Evolutionary conservation across 2,113 vertebrate genomes (phyloP).

Genomic region (Suricata suricatta): DNA sequence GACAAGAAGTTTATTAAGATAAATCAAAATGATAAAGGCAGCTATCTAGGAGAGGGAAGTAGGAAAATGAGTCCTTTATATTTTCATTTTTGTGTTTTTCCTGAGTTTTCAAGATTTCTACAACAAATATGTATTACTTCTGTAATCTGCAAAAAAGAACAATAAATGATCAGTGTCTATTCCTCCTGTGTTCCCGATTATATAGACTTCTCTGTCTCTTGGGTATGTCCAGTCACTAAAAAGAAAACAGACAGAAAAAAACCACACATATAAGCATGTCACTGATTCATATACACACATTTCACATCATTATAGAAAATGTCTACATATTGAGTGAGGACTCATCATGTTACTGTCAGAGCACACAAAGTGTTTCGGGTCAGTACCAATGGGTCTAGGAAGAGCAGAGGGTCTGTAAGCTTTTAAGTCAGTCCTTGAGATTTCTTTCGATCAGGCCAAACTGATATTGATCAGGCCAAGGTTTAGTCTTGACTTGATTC

Average conservation of each 20-base stretch:
- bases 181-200: slow-evolving; percentile 15
- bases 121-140: neutral
- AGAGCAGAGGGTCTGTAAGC: neutral
- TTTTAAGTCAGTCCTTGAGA: neutral
- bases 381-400: neutral
- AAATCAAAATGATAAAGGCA: neutral
- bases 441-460: neutral
- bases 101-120: neutral
- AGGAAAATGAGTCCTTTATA: neutral
- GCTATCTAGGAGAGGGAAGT: neutral
- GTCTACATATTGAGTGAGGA: neutral
- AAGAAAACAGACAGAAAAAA: neutral
- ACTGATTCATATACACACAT: neutral
- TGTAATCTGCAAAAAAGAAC: neutral
- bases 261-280: neutral
- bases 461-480: neutral
- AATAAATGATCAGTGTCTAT: neutral
- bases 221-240: neutral
- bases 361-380: neutral
- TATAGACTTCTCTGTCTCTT: neutral
- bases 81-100: neutral
- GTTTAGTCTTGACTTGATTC: slow-evolving; percentile 5
- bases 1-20: slow-evolving; percentile 18
- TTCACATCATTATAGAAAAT: neutral
- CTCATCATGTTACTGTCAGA: neutral